A percentile compares a stretch with the other conserved stretches of the same genome.
phyloP scores from a whole-genome alignment of 2,797 vertebrate genomes.

The Rhinatrema bivittatum region DNA sequence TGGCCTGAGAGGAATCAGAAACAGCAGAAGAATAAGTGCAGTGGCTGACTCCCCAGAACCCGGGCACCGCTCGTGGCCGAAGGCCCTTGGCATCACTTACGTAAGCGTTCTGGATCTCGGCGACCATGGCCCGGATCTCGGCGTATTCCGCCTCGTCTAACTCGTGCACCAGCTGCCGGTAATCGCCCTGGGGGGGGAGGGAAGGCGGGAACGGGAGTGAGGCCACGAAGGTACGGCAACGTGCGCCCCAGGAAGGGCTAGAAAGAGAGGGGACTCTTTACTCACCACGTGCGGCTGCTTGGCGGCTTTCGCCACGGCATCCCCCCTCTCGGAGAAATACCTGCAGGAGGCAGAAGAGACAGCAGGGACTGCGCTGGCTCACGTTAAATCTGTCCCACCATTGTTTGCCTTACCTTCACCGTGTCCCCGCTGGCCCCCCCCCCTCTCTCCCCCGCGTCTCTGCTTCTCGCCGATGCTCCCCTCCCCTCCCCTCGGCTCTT shows the following conservation, averaged over 20 bases:
- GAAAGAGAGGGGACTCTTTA: no score
- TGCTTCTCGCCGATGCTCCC: no score
- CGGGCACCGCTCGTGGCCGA: no score
- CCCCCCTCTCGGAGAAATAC: conserved; percentile 81
- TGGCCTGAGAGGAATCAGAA: conserved; percentile 51
- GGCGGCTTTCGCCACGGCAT: conserved; percentile 80
- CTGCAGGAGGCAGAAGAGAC: conserved; percentile 34
- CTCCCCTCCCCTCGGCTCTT: no score
- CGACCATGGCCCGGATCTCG: conserved; percentile 72
- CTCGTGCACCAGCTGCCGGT: conserved; percentile 78
- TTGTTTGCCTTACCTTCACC: no score
- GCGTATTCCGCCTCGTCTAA: conserved; percentile 75
- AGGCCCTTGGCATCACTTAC: conserved; percentile 61
- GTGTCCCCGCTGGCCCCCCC: no score
- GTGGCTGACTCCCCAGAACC: conserved; percentile 5
- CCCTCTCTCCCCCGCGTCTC: no score
- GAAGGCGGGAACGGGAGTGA: not conserved
- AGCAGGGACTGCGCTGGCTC: no score
- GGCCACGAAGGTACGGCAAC: no score
- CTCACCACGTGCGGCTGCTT: conserved; percentile 82
- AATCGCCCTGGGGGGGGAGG: conserved; percentile 67
- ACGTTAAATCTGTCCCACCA: no score
- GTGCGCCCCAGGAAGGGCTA: no score
- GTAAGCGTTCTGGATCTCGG: conserved; percentile 77
- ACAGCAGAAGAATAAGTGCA: not conserved